phyloP scores from a whole-genome alignment of 2,797 vertebrate species.

The Aeoliscus strigatus region DNA sequence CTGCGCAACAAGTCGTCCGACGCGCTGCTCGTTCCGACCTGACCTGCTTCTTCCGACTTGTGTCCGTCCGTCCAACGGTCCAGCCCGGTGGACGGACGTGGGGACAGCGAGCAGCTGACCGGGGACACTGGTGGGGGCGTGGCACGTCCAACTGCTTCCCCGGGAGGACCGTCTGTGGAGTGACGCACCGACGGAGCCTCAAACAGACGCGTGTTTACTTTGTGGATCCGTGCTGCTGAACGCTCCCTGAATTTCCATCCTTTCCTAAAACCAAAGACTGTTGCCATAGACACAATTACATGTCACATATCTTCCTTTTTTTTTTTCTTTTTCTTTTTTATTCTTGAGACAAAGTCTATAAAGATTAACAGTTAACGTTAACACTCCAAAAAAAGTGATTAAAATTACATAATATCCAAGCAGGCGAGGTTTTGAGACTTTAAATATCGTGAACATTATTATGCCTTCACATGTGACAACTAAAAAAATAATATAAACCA shows the following conservation, averaged over 20 bases:
- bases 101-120: conserved; percentile 54
- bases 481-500: no score
- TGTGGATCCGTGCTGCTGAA: conserved; percentile 25
- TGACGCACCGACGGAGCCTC: conserved; percentile 39
- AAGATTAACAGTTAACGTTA: no score
- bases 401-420: no score
- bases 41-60: background rate
- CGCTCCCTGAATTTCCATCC: no score
- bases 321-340: background rate
- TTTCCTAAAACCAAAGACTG: no score
- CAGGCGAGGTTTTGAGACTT: no score
- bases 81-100: conserved; percentile 27
- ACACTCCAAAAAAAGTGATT: no score
- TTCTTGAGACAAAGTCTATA: no score
- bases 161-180: conserved; percentile 14
- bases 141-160: conserved; percentile 54
- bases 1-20: conserved; percentile 66
- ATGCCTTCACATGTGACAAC: no score
- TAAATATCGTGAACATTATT: no score
- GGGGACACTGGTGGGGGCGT: conserved; percentile 55
- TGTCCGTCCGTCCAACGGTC: background rate
- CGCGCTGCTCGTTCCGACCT: conserved; percentile 9
- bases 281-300: no score
- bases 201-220: conserved; percentile 39
- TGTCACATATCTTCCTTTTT: no score